A percentile compares a stretch with the other conserved stretches of the same genome.
Evolutionary conservation across 2,888 invertebrate genomes (phyloP).

Genomic region (Argynnis bischoffii): DNA sequence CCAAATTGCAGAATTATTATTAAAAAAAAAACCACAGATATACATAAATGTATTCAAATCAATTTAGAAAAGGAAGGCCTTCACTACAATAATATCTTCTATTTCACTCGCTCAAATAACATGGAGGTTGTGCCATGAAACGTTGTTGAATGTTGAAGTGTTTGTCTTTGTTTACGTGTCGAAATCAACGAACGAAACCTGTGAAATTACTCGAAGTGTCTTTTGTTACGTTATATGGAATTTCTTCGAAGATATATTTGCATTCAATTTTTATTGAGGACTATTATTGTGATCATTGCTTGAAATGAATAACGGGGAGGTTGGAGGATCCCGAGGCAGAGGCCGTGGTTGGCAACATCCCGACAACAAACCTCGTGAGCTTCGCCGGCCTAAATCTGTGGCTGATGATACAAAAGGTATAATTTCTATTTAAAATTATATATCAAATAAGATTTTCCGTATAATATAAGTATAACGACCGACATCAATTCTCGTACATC

Average conservation of each 20-base stretch:
- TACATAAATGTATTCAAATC: neutral
- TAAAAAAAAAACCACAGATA: neutral
- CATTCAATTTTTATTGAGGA: constrained; percentile 47
- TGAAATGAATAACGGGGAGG: constrained; percentile 81
- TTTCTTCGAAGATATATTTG: constrained; percentile 52
- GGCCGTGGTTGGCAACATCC: constrained; percentile 78
- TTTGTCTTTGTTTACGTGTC: constrained; percentile 82
- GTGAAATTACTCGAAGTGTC: constrained; percentile 29
- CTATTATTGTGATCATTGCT: constrained; percentile 44
- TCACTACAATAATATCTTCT: constrained; percentile 31
- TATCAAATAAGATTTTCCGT: neutral
- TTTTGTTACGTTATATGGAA: constrained; percentile 63
- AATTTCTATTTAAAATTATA: constrained; percentile 5
- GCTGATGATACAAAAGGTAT: constrained; percentile 69
- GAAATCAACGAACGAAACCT: constrained; percentile 46
- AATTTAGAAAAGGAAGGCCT: constrained; percentile 18
- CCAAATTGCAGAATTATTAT: too few relatives aligned
- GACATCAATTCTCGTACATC: constrained; percentile 54
- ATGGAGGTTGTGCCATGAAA: constrained; percentile 71
- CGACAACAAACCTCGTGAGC: constrained; percentile 73
- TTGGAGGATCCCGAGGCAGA: constrained; percentile 76
- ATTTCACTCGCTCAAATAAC: constrained; percentile 60
- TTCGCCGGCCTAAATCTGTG: constrained; percentile 69
- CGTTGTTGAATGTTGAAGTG: constrained; percentile 60
- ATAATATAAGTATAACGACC: constrained; percentile 8